Conservation (phyloP, 2,888 invertebrate species). For the Zele albiditarsus region DNA sequence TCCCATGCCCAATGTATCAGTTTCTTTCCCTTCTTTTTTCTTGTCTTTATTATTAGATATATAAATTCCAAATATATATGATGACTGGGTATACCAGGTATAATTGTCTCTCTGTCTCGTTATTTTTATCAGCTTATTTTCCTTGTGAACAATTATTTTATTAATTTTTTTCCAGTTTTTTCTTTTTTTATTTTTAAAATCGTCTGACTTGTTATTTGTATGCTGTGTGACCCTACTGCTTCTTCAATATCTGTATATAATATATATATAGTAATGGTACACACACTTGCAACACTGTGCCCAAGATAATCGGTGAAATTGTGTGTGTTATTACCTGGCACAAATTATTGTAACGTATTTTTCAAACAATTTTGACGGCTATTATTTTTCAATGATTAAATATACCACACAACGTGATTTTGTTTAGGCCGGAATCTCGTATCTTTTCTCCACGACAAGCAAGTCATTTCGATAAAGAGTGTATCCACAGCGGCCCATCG, state of each 20-base stretch:
- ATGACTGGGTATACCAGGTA: not conserved
- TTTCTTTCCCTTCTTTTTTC: not conserved
- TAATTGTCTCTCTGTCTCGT: not conserved
- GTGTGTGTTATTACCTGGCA: conserved; percentile 1
- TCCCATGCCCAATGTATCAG: conserved; percentile 77
- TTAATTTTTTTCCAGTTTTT: conserved; percentile 13
- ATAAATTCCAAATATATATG: conserved; percentile 3
- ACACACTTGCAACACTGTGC: conserved; percentile 18
- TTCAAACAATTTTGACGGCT: not conserved
- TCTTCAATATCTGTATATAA: conserved; percentile 6
- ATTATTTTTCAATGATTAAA: not conserved
- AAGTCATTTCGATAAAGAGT: conserved; percentile 65
- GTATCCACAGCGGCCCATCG: conserved; percentile 56
- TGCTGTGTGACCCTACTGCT: conserved; percentile 40
- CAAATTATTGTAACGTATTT: not conserved
- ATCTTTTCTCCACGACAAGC: conserved; percentile 60
- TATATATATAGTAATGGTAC: not conserved
- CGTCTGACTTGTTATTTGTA: conserved; percentile 28
- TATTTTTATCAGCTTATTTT: not conserved
- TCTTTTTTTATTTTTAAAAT: conserved; percentile 26
- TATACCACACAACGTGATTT: conserved; percentile 58
- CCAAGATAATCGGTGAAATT: not conserved
- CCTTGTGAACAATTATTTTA: not conserved
- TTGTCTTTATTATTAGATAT: not conserved
- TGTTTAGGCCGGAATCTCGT: conserved; percentile 63